Evolutionary conservation across 2,113 vertebrate genomes (phyloP).

Genomic region (Caloenas nicobarica): DNA sequence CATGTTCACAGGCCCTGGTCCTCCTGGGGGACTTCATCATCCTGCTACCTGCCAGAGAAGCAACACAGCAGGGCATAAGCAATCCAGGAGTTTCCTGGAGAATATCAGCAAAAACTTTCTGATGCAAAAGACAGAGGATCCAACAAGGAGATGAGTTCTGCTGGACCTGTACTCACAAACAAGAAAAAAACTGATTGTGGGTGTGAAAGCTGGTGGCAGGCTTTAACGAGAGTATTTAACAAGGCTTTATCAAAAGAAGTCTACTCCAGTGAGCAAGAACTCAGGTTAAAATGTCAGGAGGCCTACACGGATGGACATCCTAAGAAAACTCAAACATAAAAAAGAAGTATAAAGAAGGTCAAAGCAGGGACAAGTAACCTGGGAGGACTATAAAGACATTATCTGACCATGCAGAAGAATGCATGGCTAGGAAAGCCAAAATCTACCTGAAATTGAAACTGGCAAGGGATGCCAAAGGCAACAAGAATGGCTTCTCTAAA

Average conservation of each 20-base stretch:
- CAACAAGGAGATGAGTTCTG: not conserved
- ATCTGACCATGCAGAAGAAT: not conserved
- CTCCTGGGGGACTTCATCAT: not conserved
- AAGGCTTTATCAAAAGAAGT: not conserved
- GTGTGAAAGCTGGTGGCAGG: not conserved
- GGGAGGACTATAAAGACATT: not conserved
- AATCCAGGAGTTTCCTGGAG: not conserved
- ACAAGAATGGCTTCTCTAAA: not conserved
- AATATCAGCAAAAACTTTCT: accelerated
- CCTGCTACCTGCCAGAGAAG: not conserved
- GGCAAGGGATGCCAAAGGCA: not conserved
- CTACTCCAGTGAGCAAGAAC: not conserved
- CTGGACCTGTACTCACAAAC: not conserved
- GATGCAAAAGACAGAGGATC: not conserved
- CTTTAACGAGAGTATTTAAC: not conserved
- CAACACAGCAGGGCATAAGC: not conserved
- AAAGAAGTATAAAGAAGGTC: not conserved
- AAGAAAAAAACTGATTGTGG: not conserved
- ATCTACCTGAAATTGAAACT: not conserved
- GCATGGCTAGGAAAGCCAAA: not conserved
- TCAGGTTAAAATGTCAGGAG: not conserved
- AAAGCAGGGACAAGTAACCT: not conserved
- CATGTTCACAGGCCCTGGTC: not conserved
- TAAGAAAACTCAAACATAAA: not conserved
- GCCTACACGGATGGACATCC: not conserved